These are phyloP conservation scores for Hipparchia semele DNA, from an alignment of 2,888 invertebrate species.

Conservation along the genomic window DNA sequence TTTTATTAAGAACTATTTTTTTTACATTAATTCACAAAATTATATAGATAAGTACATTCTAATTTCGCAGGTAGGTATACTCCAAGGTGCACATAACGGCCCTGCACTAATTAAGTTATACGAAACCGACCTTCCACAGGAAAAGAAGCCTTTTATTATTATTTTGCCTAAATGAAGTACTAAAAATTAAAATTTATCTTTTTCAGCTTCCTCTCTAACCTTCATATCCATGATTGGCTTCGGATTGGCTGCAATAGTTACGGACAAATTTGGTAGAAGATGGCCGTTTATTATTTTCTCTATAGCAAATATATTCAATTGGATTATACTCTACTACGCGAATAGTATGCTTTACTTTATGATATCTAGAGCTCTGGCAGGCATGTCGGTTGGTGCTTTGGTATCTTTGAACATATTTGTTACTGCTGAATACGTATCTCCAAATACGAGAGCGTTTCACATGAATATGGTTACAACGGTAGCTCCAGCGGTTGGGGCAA, in stretches of 20 bases:
- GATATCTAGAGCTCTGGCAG: slow-evolving; percentile 30
- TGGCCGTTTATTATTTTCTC: slow-evolving; percentile 28
- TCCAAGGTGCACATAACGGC: no score
- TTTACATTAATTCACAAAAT: no score
- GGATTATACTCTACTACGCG: slow-evolving; percentile 35
- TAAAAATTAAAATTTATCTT: background rate
- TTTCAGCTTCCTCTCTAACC: slow-evolving; percentile 12
- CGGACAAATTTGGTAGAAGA: slow-evolving; percentile 36
- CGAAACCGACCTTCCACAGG: no score
- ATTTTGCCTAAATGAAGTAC: no score
- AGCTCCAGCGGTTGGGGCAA: slow-evolving; percentile 35
- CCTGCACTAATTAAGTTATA: no score
- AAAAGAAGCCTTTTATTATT: no score
- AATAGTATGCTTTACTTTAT: slow-evolving; percentile 20
- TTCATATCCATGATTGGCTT: background rate
- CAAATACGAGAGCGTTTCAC: slow-evolving; percentile 31
- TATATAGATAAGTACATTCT: no score
- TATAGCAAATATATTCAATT: slow-evolving; percentile 29
- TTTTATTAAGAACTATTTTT: no score
- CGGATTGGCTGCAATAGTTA: slow-evolving; percentile 26
- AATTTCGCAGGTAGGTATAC: no score
- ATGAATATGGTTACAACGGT: slow-evolving; percentile 36
- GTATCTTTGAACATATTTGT: slow-evolving; percentile 25
- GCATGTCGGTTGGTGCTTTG: slow-evolving; percentile 34
- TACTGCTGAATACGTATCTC: slow-evolving; percentile 34